Conservation (phyloP, 2,113 vertebrate species). For the Casuarius casuarius region DNA sequence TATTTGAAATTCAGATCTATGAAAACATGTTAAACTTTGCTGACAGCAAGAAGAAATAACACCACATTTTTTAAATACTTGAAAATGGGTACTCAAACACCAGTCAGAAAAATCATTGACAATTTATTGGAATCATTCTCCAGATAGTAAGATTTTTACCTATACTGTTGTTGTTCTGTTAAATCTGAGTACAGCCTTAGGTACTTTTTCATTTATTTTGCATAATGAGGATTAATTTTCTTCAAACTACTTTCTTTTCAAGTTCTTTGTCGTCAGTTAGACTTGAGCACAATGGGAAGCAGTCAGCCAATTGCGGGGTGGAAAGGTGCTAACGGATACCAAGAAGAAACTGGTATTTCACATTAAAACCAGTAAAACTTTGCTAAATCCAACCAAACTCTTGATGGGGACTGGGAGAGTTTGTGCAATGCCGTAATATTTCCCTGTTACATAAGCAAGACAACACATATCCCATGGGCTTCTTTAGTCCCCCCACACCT, state of each 20-base stretch:
- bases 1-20: constrained; percentile 1
- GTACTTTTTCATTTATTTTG: not conserved
- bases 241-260: not conserved
- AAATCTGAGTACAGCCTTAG: not conserved
- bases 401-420: not conserved
- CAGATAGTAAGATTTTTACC: not conserved
- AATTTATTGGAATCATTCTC: not conserved
- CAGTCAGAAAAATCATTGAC: not conserved
- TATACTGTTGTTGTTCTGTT: not conserved
- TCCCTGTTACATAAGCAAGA: not conserved
- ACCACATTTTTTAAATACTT: not conserved
- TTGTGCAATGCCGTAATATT: not conserved
- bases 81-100: not conserved
- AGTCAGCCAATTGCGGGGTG: not conserved
- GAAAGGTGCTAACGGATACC: not conserved
- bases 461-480: not conserved
- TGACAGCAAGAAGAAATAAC: not conserved
- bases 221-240: not conserved
- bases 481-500: not conserved
- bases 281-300: not conserved
- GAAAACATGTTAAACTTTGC: not conserved
- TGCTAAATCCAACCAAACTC: not conserved
- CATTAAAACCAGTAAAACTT: not conserved
- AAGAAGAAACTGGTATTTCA: not conserved
- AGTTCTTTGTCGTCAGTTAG: not conserved